Evolutionary conservation across 2,797 vertebrate species (phyloP).

Genomic region (Lerista edwardsae): DNA sequence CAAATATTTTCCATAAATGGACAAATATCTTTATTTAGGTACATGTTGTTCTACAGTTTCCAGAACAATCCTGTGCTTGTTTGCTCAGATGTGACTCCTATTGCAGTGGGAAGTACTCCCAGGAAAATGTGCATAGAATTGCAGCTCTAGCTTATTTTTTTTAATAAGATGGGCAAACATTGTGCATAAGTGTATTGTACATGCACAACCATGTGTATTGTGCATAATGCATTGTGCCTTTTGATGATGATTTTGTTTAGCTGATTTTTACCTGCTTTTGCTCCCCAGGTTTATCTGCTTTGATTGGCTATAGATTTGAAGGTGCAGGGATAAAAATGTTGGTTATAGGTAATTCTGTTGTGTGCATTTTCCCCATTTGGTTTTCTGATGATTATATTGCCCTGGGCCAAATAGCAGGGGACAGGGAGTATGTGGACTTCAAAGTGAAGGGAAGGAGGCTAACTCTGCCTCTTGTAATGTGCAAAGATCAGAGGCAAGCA

Average conservation of each 20-base stretch:
- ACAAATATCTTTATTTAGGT: neutral
- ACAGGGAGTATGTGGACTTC: neutral
- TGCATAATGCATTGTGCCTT: too few species aligned
- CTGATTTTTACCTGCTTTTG: slow-evolving; percentile 14
- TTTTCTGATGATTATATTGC: neutral
- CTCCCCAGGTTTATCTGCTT: neutral
- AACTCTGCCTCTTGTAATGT: neutral
- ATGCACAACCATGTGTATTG: too few species aligned
- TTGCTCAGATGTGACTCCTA: too few species aligned
- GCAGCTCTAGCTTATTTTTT: neutral
- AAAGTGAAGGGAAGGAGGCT: neutral
- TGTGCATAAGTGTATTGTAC: neutral
- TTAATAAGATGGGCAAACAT: neutral
- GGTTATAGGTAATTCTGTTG: neutral
- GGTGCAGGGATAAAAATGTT: neutral
- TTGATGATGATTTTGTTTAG: slow-evolving; percentile 16
- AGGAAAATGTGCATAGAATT: too few species aligned
- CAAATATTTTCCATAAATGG: neutral
- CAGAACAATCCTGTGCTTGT: too few species aligned
- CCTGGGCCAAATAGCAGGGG: neutral
- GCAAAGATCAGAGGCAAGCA: neutral
- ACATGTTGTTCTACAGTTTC: neutral
- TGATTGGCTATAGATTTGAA: neutral
- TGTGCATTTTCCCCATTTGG: neutral
- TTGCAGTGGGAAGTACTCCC: too few species aligned